Evolutionary conservation across 2,797 vertebrate species (phyloP), one percentile per base, ranked within the genome.

Genomic region (Macrochelys suwanniensis): DNA sequence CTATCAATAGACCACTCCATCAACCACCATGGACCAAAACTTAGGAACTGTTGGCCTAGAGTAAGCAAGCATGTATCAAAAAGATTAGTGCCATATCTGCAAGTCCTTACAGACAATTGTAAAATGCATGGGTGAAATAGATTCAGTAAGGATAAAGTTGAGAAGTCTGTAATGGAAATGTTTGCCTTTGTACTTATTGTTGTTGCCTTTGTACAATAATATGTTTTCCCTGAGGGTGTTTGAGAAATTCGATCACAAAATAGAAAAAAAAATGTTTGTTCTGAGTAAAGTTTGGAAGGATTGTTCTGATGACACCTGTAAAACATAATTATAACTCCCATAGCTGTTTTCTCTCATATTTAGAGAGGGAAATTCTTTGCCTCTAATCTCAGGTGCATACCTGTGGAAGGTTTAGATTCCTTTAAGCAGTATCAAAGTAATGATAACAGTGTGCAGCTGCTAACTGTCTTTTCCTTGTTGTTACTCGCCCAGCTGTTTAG

Each of bases 381-480:
- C 85, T 97, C 96, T 95, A 98, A 98, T 98, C 98, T 98, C 98
- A 97, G 98, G 98, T 97, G 97, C 94, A 81, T 99, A 99, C 99
- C 98, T 99, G 98, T 98, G 97, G 98, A 98, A 98, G 98, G 98
- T 98, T 97, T 98, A 98, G 98, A 97, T 98, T 98, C 98, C 98
- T 98, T 98, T 97, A 96, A 97, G 98, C 98, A 98, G 98, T 98
- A 98, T 98, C 98, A 98, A 98, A 98, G 99, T 98, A 98, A 98
- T 98, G 98, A 98, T 98, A 98, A 98, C 99, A 98, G 98, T 97
- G 92, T 98, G 97, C 99, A 99, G 99, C 99, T 99, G 99, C 99
- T 99, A 99, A 98, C 98, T 98, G 96, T 98, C 98, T 97, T 98
- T 98, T 97, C 94, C 97, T 98, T 93, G 97, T 98, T 98, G 97